Conservation (phyloP, 37 sponge, comb jelly and placozoan genomes). For the Amphimedon queenslandica region DNA sequence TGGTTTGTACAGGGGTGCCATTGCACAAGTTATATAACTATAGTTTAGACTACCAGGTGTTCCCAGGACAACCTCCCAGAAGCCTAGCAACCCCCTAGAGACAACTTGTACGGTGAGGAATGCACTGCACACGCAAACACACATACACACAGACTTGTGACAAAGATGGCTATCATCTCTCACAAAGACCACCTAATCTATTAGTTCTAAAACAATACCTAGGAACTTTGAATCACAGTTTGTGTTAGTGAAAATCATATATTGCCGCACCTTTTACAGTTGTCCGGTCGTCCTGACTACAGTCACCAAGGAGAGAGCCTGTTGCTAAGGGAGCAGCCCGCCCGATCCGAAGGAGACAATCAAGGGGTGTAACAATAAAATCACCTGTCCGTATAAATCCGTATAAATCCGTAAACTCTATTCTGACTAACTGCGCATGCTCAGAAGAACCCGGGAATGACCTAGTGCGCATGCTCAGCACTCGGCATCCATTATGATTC, state of each 20-base stretch:
- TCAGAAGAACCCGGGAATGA: background rate
- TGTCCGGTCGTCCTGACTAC: conserved; percentile 82
- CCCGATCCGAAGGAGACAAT: background rate
- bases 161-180: too few relatives aligned
- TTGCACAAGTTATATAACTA: too few relatives aligned
- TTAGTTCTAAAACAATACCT: too few relatives aligned
- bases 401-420: conserved; percentile 31
- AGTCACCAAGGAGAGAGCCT: conserved; percentile 76
- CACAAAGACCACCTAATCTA: too few relatives aligned
- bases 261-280: conserved; percentile 48
- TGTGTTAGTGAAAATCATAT: conserved; percentile 15
- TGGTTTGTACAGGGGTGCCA: too few relatives aligned
- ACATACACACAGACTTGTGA: background rate
- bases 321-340: background rate
- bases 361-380: conserved; percentile 3
- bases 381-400: background rate
- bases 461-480: too few relatives aligned
- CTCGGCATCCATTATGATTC: too few relatives aligned
- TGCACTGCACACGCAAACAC: too few relatives aligned
- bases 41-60: too few relatives aligned
- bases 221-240: background rate
- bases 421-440: conserved; percentile 70
- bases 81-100: conserved; percentile 5
- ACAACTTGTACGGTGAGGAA: background rate
- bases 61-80: too few relatives aligned